Conservation (phyloP, 2,888 invertebrate genomes). For the Plebejus melissa region DNA sequence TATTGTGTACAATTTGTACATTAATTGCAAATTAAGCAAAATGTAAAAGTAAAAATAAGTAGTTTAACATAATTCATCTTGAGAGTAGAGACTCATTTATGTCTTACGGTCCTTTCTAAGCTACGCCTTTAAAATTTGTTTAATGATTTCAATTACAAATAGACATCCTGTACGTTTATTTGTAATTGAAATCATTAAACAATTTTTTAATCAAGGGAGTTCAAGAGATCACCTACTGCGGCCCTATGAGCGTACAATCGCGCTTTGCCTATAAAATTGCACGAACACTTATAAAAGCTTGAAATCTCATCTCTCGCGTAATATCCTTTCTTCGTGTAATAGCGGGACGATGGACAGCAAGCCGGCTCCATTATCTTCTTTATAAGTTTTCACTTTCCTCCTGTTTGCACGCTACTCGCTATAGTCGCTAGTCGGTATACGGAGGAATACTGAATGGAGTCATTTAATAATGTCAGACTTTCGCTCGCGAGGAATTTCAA, state of each 20-base stretch:
- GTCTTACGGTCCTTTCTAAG: no score
- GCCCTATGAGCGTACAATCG: neutral
- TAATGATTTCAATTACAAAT: no score
- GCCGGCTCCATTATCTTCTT: constrained; percentile 6
- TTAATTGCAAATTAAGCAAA: no score
- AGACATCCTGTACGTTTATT: neutral
- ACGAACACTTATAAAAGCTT: constrained; percentile 17
- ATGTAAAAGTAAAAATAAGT: no score
- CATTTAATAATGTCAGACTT: constrained; percentile 8
- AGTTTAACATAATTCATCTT: no score
- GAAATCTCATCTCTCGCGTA: constrained; percentile 26
- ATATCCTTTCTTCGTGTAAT: constrained; percentile 16
- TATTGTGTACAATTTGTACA: no score
- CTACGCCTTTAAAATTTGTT: no score
- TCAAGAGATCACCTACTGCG: neutral
- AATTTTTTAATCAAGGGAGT: neutral
- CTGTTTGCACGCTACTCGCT: neutral
- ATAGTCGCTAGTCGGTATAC: neutral
- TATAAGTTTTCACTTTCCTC: constrained; percentile 18
- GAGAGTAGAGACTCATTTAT: no score
- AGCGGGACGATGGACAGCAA: constrained; percentile 3
- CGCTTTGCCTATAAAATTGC: constrained; percentile 19
- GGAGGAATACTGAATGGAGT: constrained; percentile 12
- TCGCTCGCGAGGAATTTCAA: neutral
- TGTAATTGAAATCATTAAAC: neutral